These are phyloP conservation scores for Aspidiotus destructor DNA, from an alignment of 2,888 invertebrate genomes.

Conservation along the genomic window DNA sequence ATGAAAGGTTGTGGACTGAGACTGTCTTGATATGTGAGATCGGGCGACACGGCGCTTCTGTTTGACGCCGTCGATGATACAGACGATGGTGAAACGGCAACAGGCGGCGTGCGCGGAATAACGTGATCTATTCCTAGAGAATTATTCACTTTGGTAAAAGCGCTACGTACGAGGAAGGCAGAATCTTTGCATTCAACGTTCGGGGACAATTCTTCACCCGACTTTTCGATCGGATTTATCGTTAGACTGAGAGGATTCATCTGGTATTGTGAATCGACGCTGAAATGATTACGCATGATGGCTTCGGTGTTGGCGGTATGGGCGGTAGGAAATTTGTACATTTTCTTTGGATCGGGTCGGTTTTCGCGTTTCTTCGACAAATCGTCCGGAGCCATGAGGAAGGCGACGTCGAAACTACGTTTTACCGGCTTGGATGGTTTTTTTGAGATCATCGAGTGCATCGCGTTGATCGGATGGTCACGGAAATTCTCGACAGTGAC, in stretches of 20 bases:
- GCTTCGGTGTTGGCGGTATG: not conserved
- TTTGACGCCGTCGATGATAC: slow-evolving; percentile 36
- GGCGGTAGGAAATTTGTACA: slow-evolving; percentile 8
- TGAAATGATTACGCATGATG: not conserved
- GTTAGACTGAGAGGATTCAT: slow-evolving; percentile 24
- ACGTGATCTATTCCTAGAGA: slow-evolving; percentile 20
- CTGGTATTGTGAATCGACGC: slow-evolving; percentile 17
- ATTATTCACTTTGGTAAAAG: slow-evolving; percentile 67
- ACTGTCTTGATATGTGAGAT: slow-evolving; percentile 67
- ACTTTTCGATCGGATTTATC: slow-evolving; percentile 1
- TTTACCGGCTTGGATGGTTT: slow-evolving; percentile 44
- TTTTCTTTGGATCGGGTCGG: not conserved
- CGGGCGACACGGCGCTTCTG: slow-evolving; percentile 46
- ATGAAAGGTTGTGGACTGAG: slow-evolving; percentile 55
- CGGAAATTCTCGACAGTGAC: slow-evolving; percentile 27
- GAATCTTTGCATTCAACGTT: slow-evolving; percentile 41
- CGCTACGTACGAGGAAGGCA: slow-evolving; percentile 50
- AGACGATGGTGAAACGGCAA: slow-evolving; percentile 37
- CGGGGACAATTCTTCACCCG: not conserved
- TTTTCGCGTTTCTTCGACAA: slow-evolving; percentile 38
- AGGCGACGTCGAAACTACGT: slow-evolving; percentile 81
- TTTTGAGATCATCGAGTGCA: not conserved
- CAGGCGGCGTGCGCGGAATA: slow-evolving; percentile 32
- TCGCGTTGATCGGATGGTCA: slow-evolving; percentile 14
- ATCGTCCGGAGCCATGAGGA: slow-evolving; percentile 78